A percentile compares a stretch with the other conserved stretches of the same genome.
phyloP scores from a whole-genome alignment of 2,888 invertebrate species.

The Neuroscelio doddi region DNA sequence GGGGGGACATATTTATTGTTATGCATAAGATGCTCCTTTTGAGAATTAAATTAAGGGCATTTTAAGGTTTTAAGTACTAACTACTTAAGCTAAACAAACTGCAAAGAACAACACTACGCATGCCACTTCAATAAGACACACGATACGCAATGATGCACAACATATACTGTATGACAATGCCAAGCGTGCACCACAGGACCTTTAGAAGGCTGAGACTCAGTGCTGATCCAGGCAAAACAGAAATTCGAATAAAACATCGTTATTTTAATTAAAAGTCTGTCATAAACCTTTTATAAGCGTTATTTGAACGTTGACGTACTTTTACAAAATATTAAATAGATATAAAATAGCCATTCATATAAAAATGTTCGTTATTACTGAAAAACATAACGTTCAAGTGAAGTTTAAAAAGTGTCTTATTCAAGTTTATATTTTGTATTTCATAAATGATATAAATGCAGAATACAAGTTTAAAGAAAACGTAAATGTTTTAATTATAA shows the following conservation, averaged over 20 bases:
- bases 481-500: too few relatives aligned
- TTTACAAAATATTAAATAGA: too few relatives aligned
- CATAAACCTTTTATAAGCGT: too few relatives aligned
- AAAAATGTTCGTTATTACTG: background rate
- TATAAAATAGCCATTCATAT: too few relatives aligned
- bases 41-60: conserved; percentile 46
- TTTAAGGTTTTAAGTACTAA: conserved; percentile 51
- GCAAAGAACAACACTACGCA: conserved; percentile 56
- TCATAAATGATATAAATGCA: too few relatives aligned
- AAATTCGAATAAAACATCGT: too few relatives aligned
- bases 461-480: too few relatives aligned
- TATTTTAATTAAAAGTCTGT: too few relatives aligned
- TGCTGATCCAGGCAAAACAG: background rate
- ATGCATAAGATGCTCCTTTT: conserved; percentile 2
- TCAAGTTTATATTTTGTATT: too few relatives aligned
- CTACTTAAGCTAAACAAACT: conserved; percentile 57
- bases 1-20: conserved; percentile 1
- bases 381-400: background rate
- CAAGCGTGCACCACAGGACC: conserved; percentile 58
- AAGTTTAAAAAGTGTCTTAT: too few relatives aligned
- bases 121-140: conserved; percentile 58
- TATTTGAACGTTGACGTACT: too few relatives aligned
- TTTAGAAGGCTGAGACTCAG: background rate
- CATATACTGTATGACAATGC: conserved; percentile 49
- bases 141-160: conserved; percentile 57